Conservation (phyloP, 1,140 invertebrate genomes). For the Nasonia giraulti region DNA sequence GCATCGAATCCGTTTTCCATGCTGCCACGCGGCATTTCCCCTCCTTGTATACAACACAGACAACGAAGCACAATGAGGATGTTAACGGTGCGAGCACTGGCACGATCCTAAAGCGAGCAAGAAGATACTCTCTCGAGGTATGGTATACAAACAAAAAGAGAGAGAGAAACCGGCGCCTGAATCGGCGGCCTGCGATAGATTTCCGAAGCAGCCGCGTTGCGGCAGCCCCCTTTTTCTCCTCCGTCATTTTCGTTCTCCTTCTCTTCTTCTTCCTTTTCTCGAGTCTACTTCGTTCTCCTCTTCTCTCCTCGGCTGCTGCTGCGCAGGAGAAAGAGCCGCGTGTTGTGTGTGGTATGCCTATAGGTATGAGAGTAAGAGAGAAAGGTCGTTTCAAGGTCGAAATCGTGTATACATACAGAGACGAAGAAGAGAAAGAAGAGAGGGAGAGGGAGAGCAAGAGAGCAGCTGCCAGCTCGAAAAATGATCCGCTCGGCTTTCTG, state of each 20-base stretch:
- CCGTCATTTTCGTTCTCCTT: slow-evolving; percentile 21
- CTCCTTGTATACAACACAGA: not conserved
- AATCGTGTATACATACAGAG: slow-evolving; percentile 13
- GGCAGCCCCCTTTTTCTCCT: not conserved
- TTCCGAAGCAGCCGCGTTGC: not conserved
- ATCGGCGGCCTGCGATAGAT: slow-evolving; percentile 16
- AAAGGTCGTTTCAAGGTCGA: slow-evolving; percentile 53
- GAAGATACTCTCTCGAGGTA: not conserved
- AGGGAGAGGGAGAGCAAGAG: not conserved
- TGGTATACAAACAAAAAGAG: too few relatives aligned
- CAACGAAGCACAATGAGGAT: not conserved
- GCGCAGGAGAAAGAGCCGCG: slow-evolving; percentile 1
- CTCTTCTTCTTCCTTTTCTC: not conserved
- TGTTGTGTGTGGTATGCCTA: not conserved
- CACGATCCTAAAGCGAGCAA: not conserved
- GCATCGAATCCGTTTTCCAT: not conserved
- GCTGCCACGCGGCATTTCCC: not conserved
- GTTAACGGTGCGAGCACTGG: not conserved
- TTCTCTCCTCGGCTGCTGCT: not conserved
- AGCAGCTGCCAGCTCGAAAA: not conserved
- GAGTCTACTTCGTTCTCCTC: not conserved
- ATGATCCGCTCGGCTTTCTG: not conserved
- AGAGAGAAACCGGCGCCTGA: slow-evolving; percentile 18
- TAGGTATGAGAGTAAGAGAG: not conserved
- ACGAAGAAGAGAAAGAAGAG: too few relatives aligned